These are phyloP conservation scores for Tenthredo mesomela DNA, from an alignment of 2,888 invertebrate genomes.

Conservation along the genomic window DNA sequence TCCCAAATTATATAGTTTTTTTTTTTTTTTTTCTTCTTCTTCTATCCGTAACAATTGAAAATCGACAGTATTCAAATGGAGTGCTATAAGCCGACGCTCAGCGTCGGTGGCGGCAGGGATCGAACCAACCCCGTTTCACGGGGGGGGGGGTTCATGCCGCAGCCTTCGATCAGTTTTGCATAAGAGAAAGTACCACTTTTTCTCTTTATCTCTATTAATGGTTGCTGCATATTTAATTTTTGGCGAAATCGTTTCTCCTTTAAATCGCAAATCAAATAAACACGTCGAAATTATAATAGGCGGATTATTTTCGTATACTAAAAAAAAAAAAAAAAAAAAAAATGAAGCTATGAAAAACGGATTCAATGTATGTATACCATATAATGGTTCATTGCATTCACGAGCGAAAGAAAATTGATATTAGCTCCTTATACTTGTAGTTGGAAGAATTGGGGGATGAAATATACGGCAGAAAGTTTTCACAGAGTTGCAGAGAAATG, in stretches of 20 bases:
- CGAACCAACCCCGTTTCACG: constrained; percentile 42
- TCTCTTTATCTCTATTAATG: not conserved
- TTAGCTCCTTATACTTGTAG: constrained; percentile 6
- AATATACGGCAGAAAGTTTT: constrained; percentile 21
- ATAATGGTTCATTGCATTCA: not conserved
- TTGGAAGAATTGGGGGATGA: not conserved
- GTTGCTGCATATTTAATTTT: not conserved
- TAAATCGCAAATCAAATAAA: not conserved
- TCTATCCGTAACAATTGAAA: constrained; percentile 71
- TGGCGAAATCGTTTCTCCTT: not conserved
- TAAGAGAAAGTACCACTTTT: constrained; percentile 48
- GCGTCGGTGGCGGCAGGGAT: constrained; percentile 47
- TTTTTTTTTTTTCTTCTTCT: constrained; percentile 53
- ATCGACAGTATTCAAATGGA: constrained; percentile 72
- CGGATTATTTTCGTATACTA: not conserved
- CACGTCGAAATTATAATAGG: not conserved
- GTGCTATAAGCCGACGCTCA: constrained; percentile 57
- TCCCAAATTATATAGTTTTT: constrained; percentile 70
- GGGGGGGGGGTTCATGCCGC: constrained; percentile 21
- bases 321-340: not conserved
- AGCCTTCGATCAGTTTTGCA: constrained; percentile 67
- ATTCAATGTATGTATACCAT: not conserved
- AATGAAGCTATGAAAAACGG: not conserved
- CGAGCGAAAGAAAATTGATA: not conserved
- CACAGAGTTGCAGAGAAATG: constrained; percentile 2